A percentile compares a stretch with the other conserved stretches of the same genome.
phyloP scores from a whole-genome alignment of 2,888 invertebrate species.

The Rhingia rostrata region DNA sequence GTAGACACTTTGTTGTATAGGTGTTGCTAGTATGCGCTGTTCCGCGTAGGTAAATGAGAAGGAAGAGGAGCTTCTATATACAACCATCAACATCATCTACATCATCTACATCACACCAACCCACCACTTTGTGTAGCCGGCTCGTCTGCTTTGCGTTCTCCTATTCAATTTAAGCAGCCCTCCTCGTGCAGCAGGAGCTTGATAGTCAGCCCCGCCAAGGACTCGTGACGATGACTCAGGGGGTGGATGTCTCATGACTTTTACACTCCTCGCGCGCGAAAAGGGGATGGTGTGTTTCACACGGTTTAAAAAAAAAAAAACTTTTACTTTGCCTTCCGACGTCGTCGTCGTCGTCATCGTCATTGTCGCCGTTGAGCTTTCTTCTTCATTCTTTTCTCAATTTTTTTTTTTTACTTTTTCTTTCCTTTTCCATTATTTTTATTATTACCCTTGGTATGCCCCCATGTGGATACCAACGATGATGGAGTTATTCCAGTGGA shows the following conservation, averaged over 20 bases:
- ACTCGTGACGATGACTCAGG: slow-evolving; percentile 73
- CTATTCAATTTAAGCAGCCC: slow-evolving; percentile 71
- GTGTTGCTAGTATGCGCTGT: slow-evolving; percentile 45
- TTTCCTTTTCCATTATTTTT: slow-evolving; percentile 67
- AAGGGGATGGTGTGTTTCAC: slow-evolving; percentile 59
- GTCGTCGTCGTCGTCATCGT: slow-evolving; percentile 30
- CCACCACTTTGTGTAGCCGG: slow-evolving; percentile 67
- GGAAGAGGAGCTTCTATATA: slow-evolving; percentile 61
- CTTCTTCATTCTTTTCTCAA: slow-evolving; percentile 33
- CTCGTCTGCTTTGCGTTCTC: slow-evolving; percentile 65
- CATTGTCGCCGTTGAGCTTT: slow-evolving; percentile 61
- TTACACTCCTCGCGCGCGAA: slow-evolving; percentile 44
- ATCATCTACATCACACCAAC: slow-evolving; percentile 37
- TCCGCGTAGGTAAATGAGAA: slow-evolving; percentile 67
- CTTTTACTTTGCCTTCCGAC: slow-evolving; percentile 72
- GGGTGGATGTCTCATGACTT: slow-evolving; percentile 70
- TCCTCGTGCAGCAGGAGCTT: slow-evolving; percentile 60
- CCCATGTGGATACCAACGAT: slow-evolving; percentile 46
- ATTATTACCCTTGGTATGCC: slow-evolving; percentile 59
- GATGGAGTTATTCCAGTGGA: slow-evolving; percentile 75
- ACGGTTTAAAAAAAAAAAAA: slow-evolving; percentile 51
- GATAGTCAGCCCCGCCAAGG: slow-evolving; percentile 64
- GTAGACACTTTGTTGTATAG: slow-evolving; percentile 73
- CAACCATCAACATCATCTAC: slow-evolving; percentile 52
- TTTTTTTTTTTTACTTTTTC: slow-evolving; percentile 24